Conservation (phyloP, 2,113 vertebrate species). For the Coreoperca whiteheadi region DNA sequence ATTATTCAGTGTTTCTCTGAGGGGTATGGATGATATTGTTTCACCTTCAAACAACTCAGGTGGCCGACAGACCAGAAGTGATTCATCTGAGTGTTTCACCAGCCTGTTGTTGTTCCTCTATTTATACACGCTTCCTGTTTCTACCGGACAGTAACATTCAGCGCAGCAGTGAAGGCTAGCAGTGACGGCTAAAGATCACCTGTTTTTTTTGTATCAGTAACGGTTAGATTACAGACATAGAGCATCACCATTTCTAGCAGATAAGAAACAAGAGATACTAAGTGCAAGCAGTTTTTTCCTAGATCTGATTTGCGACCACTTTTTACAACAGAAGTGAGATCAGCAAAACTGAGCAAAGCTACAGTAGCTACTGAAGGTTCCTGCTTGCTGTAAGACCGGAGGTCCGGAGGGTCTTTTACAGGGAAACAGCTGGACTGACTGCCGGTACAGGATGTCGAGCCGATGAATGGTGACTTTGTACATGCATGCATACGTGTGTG, state of each 20-base stretch:
- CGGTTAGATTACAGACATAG: neutral
- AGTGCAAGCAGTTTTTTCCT: neutral
- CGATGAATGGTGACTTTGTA: slow-evolving; percentile 63
- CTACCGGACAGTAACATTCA: slow-evolving; percentile 3
- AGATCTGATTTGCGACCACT: neutral
- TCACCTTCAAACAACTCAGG: slow-evolving; percentile 11
- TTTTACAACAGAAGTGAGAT: neutral
- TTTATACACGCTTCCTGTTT: slow-evolving; percentile 78
- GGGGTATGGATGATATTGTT: neutral
- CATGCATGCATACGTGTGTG: slow-evolving; percentile 20
- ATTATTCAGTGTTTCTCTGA: slow-evolving; percentile 1
- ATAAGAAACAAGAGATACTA: no score
- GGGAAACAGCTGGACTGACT: slow-evolving; percentile 80
- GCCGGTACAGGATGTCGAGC: slow-evolving; percentile 71
- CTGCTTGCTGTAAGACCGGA: neutral
- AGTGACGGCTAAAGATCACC: neutral
- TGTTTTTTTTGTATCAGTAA: neutral
- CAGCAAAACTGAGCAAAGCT: neutral
- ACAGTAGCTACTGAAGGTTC: slow-evolving; percentile 4
- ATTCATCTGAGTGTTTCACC: slow-evolving; percentile 58
- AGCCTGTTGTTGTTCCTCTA: slow-evolving; percentile 73
- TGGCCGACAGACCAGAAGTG: slow-evolving; percentile 9
- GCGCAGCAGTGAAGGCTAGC: neutral
- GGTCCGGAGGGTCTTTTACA: slow-evolving; percentile 8
- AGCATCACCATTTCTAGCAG: no score